Evolutionary conservation across 2,113 vertebrate genomes (phyloP).

Genomic region (Mohoua ochrocephala): DNA sequence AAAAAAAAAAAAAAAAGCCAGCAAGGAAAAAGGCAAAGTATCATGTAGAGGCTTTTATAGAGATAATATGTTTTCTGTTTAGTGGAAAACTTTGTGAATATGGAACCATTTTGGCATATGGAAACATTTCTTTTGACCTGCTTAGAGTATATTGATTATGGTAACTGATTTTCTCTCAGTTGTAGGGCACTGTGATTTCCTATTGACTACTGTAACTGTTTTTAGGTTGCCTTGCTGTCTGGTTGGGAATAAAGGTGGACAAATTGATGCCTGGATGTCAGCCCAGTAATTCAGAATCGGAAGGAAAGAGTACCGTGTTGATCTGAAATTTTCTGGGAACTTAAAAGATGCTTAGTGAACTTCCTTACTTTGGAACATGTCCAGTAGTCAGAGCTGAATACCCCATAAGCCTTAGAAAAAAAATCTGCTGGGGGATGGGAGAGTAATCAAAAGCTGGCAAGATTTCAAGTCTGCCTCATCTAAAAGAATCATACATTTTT

Average conservation of each 20-base stretch:
- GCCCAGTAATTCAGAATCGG: not conserved
- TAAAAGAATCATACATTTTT: conserved; percentile 27
- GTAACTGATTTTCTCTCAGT: conserved; percentile 67
- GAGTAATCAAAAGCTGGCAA: conserved; percentile 38
- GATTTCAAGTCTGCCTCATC: conserved; percentile 22
- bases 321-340: conserved; percentile 36
- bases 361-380: conserved; percentile 3
- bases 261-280: conserved; percentile 32
- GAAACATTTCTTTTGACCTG: conserved; percentile 68
- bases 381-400: conserved; percentile 21
- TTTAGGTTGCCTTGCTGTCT: conserved; percentile 55
- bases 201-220: conserved; percentile 65
- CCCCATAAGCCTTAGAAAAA: not conserved
- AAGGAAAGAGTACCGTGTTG: not conserved
- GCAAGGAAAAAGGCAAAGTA: not conserved
- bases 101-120: conserved; percentile 71
- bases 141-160: conserved; percentile 69
- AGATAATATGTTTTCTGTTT: conserved; percentile 68
- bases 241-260: not conserved
- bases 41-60: not conserved
- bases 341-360: not conserved
- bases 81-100: conserved; percentile 49
- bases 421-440: not conserved
- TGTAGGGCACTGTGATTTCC: conserved; percentile 59
- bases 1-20: not conserved